Evolutionary conservation across 2,797 vertebrate genomes (phyloP), one percentile per base, ranked within the genome.

Genomic region (Nannoperca obscura): DNA sequence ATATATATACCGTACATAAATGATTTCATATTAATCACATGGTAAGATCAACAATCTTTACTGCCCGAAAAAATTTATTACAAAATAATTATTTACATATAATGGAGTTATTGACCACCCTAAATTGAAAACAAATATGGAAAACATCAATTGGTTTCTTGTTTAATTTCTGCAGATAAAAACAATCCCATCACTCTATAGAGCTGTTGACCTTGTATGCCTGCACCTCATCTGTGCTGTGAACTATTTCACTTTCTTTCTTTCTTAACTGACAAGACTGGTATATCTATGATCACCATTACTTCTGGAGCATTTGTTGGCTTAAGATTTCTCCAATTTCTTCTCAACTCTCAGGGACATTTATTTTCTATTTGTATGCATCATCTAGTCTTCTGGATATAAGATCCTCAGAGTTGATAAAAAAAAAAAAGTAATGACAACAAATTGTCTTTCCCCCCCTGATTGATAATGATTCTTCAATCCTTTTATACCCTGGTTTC

Each of bases 401-500:
- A 74, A 59, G n/a, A 54, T 40, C 5, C 24, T 62, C 36, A 50
- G 32, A 38, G 19, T 36, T 64, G 10, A 63, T 42, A 40, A 62
- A 63, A 71, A 22, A 50, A 14, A n/a, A n/a, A n/a, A n/a, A n/a
- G 22, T 52, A 71, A 46, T 67, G 38, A 62, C 1, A 44, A 66
- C 20, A 66, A 60, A 22, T 20, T 12, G n/a, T 22, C 17, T 61
- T 34, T 15, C 32, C 36, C 7, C n/a, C n/a, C n/a, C n/a, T n/a
- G n/a, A n/a, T n/a, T n/a, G n/a, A n/a, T n/a, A n/a, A n/a, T n/a
- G n/a, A n/a, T n/a, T n/a, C n/a, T n/a, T n/a, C n/a, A n/a, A n/a
- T n/a, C n/a, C n/a, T n/a, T n/a, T n/a, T n/a, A n/a, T n/a, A n/a
- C 7, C 15, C n/a, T 4, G 12, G 44, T 55, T 68, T 47, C 19